Evolutionary conservation across 2,113 vertebrate genomes (phyloP).

Genomic region (Pycnonotus jocosus): DNA sequence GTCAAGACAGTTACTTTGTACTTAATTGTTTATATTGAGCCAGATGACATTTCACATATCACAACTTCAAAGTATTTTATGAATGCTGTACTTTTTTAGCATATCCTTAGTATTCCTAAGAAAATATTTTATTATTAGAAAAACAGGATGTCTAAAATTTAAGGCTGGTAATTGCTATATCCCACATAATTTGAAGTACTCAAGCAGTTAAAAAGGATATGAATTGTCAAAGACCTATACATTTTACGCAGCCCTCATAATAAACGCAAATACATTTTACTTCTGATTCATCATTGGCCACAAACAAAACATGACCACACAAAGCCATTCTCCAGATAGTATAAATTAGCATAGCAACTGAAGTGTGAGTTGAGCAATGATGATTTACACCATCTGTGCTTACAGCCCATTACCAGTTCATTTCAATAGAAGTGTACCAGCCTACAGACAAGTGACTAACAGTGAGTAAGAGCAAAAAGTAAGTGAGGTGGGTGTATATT

Average conservation of each 20-base stretch:
- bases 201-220: slow-evolving; percentile 1
- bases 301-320: slow-evolving; percentile 23
- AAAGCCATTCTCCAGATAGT: neutral
- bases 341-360: slow-evolving; percentile 21
- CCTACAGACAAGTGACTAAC: slow-evolving; percentile 4
- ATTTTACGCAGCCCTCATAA: slow-evolving; percentile 11
- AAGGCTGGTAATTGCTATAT: neutral
- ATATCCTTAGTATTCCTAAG: neutral
- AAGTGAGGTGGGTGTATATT: neutral
- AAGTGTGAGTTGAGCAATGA: slow-evolving; percentile 13
- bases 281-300: slow-evolving; percentile 34
- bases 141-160: neutral
- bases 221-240: slow-evolving; percentile 33
- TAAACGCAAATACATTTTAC: slow-evolving; percentile 16
- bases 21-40: neutral
- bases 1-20: neutral
- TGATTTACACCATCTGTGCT: slow-evolving; percentile 33
- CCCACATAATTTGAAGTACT: neutral
- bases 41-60: neutral
- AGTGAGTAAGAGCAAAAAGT: slow-evolving; percentile 13
- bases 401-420: neutral
- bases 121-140: neutral
- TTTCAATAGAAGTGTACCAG: neutral
- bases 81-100: neutral
- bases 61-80: neutral